Conservation (phyloP, 1,140 invertebrate genomes). For the Caligus rogercresseyi region DNA sequence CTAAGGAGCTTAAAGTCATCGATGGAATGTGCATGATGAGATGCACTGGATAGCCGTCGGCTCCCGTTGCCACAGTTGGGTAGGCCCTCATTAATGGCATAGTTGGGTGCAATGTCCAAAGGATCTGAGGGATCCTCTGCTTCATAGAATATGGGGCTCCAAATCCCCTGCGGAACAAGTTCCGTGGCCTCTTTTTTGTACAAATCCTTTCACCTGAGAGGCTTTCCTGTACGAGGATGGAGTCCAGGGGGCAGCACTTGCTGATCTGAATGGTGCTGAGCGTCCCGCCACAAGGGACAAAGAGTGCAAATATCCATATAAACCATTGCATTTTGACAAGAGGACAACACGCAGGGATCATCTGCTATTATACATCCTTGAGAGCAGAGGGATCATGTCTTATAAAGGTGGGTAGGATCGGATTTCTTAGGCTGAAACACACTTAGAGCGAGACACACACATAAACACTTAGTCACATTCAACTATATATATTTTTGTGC, state of each 20-base stretch:
- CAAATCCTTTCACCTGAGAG: background rate
- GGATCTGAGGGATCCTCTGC: background rate
- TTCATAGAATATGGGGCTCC: conserved; percentile 8
- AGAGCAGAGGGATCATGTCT: too few species aligned
- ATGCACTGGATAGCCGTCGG: background rate
- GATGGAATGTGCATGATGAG: background rate
- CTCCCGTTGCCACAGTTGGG: background rate
- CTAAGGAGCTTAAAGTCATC: conserved; percentile 3
- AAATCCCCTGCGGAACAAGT: background rate
- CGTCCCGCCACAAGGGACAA: too few species aligned
- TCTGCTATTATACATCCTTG: too few species aligned
- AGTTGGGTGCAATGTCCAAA: background rate
- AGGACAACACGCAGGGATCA: too few species aligned
- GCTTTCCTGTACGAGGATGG: background rate
- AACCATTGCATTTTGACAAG: too few species aligned
- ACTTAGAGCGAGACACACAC: too few species aligned
- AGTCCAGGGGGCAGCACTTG: conserved; percentile 12
- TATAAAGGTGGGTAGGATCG: too few species aligned
- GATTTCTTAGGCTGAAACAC: too few species aligned
- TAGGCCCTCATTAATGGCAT: background rate
- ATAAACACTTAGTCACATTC: too few species aligned
- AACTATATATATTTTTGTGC: too few species aligned
- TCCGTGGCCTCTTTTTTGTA: background rate
- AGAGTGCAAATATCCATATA: too few species aligned
- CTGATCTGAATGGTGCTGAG: background rate